These are phyloP conservation scores for Hedya salicella DNA, from an alignment of 2,888 invertebrate genomes.

Conservation along the genomic window DNA sequence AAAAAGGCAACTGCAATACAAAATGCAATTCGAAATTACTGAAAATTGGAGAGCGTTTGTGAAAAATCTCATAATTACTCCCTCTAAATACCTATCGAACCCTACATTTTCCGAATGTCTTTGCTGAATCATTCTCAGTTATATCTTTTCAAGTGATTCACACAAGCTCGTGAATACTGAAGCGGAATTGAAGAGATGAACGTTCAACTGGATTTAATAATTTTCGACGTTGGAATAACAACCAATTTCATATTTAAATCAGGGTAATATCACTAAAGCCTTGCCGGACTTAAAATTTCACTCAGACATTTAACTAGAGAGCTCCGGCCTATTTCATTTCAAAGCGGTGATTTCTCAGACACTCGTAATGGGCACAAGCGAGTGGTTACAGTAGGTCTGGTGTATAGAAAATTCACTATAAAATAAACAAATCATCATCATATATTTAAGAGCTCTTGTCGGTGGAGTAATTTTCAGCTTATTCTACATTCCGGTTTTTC, in stretches of 20 bases:
- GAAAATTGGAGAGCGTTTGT: too few relatives aligned
- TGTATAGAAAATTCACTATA: background rate
- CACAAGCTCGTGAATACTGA: slow-evolving; percentile 10
- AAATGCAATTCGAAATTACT: too few relatives aligned
- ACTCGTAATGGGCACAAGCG: slow-evolving; percentile 20
- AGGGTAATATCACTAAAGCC: slow-evolving; percentile 39
- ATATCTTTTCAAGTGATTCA: background rate
- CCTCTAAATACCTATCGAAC: too few relatives aligned
- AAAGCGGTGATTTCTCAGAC: slow-evolving; percentile 42
- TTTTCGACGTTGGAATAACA: slow-evolving; percentile 37
- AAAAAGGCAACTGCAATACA: too few relatives aligned
- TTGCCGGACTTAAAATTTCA: slow-evolving; percentile 38
- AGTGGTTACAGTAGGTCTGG: slow-evolving; percentile 22
- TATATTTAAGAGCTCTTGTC: too few relatives aligned
- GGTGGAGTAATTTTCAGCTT: too few relatives aligned
- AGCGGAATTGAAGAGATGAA: slow-evolving; percentile 24
- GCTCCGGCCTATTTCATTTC: slow-evolving; percentile 43
- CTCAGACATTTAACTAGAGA: slow-evolving; percentile 40
- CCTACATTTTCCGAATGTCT: too few relatives aligned
- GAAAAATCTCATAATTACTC: too few relatives aligned
- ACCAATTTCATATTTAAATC: slow-evolving; percentile 43
- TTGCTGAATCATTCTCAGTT: background rate
- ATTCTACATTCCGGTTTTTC: too few relatives aligned
- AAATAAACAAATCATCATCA: too few relatives aligned
- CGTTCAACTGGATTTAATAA: slow-evolving; percentile 32